Base-by-base conservation (phyloP, 2,888 invertebrate species). In the Plebejus argus region DNA sequence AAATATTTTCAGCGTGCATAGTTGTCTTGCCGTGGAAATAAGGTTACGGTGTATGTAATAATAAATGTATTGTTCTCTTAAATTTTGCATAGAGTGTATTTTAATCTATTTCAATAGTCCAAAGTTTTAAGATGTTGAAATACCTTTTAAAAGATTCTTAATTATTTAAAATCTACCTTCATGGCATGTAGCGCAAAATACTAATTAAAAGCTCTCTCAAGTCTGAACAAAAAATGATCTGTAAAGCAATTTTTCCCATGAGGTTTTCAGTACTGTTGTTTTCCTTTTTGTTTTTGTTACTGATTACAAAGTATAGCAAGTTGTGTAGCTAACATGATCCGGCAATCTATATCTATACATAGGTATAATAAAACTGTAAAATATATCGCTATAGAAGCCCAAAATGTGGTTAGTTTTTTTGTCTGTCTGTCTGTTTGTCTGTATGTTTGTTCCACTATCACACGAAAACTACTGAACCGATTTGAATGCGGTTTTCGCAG, bases 1-100 rank as follows among this genome's bases (percentile, higher is more conserved):
- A 72, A 72, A 72, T 72, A 72, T 45, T 39, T 72, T 23, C 72
- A 45, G 20, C 72, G 39, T 45, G 45, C 72, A 72, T 71, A 20
- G 12, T 23, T 72, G 12, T 20, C 20, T 10, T 33, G n/a, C 45
- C 39, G 39, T 12, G 72, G 10, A 72, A 72, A 72, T 72, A 45
- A 71, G 35, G 39, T 71, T 71, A 71, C 20, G 12, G n/a, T n/a
- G n/a, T n/a, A n/a, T n/a, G n/a, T n/a, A n/a, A n/a, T n/a, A n/a
- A n/a, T n/a, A n/a, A n/a, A 1, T 20, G 61, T 61, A 12, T 28
- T 20, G 20, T 33, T 28, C 28, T 15, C 28, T 28, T 28, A 6
- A 66, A 28, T 33, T 28, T 28, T 66, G 1, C 66, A 33, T 28
- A 61, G 23, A 23, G 10, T 12, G 12, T 61, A 12, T 28, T 61